phyloP scores from a whole-genome alignment of 30 jellyfish, hydroid and myxozoan genomes.

The Aurelia aurita complex sp. Pacific region DNA sequence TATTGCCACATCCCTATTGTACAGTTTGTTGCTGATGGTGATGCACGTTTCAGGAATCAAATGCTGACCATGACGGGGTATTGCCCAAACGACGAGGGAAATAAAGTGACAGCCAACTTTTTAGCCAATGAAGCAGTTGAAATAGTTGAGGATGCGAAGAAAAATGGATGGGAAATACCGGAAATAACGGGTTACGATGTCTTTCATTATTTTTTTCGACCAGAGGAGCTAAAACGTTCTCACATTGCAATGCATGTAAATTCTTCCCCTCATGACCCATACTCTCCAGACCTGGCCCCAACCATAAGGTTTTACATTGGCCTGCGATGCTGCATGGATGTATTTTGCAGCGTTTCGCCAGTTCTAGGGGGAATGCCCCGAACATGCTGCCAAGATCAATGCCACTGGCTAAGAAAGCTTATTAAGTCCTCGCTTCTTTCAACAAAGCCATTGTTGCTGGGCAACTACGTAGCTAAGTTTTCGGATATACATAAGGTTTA shows the following conservation, averaged over 20 bases:
- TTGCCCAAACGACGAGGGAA: too few relatives aligned
- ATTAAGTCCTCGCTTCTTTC: background rate
- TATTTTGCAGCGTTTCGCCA: too few relatives aligned
- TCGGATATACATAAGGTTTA: background rate
- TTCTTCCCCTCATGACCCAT: background rate
- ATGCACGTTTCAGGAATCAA: conserved; percentile 16
- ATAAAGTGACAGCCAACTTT: too few relatives aligned
- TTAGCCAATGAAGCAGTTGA: too few relatives aligned
- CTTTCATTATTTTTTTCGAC: background rate
- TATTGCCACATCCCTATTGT: conserved; percentile 2
- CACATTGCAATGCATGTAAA: background rate
- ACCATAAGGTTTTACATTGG: too few relatives aligned
- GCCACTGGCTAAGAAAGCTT: conserved; percentile 24
- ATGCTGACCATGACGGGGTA: conserved; percentile 21
- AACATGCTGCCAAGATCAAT: conserved; percentile 10
- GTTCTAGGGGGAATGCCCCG: conserved; percentile 7
- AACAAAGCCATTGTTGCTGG: too few relatives aligned
- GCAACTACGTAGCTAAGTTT: background rate
- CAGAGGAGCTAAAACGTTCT: conserved; percentile 21
- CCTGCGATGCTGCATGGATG: too few relatives aligned
- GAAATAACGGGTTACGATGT: conserved; percentile 1
- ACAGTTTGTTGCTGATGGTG: conserved; percentile 34
- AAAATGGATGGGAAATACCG: conserved; percentile 12
- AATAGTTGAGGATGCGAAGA: too few relatives aligned
- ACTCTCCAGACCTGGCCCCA: background rate